These are phyloP conservation scores for Hyles euphorbiae DNA, from an alignment of 1,140 invertebrate genomes.

Conservation along the genomic window DNA sequence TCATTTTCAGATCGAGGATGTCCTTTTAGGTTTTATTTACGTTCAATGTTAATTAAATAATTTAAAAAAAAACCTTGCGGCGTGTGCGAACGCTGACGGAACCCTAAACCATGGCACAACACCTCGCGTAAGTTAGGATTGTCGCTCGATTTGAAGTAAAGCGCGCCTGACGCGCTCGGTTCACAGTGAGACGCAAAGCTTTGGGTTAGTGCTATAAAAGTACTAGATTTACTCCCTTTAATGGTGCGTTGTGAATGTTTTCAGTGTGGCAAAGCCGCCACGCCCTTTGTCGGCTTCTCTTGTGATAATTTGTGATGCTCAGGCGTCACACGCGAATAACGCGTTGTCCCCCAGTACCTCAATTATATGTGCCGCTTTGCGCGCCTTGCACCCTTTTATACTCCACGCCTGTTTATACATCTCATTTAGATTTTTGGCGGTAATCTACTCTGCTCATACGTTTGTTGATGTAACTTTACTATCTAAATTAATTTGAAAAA, in stretches of 20 bases:
- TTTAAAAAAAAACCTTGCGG: too few species aligned
- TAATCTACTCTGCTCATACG: too few species aligned
- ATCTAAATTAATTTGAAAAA: too few species aligned
- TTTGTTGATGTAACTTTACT: too few species aligned
- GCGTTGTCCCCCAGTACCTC: conserved; percentile 11
- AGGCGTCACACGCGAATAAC: conserved; percentile 16
- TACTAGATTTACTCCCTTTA: conserved; percentile 37
- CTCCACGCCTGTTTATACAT: too few species aligned
- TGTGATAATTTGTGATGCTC: conserved; percentile 45
- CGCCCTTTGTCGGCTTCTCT: conserved; percentile 35
- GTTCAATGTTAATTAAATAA: too few species aligned
- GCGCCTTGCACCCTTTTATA: too few species aligned
- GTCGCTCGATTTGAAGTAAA: conserved; percentile 54
- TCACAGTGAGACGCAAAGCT: conserved; percentile 62
- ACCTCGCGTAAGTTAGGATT: conserved; percentile 37
- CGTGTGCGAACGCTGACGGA: neutral
- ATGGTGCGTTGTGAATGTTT: conserved; percentile 62
- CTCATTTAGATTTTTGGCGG: too few species aligned
- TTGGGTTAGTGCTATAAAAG: conserved; percentile 34
- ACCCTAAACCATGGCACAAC: conserved; percentile 4
- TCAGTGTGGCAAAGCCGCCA: conserved; percentile 30
- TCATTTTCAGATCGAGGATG: too few species aligned
- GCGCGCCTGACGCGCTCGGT: conserved; percentile 37
- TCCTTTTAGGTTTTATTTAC: too few species aligned
- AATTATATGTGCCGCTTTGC: conserved; percentile 12